Conservation (phyloP, 1,140 invertebrate genomes). For the Danaus plexippus region DNA sequence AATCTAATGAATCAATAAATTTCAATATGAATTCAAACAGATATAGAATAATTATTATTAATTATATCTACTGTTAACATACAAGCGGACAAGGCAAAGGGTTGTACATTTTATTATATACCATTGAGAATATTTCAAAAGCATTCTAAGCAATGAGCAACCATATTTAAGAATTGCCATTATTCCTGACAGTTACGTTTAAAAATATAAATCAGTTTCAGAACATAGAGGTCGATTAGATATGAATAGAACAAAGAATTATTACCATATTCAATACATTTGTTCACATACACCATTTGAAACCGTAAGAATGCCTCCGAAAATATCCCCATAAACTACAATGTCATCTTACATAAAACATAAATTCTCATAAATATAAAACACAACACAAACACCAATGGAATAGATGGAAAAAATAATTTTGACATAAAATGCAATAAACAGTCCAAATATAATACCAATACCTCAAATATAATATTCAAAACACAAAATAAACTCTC, state of each 20-base stretch:
- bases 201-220: too few species aligned
- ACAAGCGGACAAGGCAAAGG: slow-evolving; percentile 38
- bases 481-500: slow-evolving; percentile 31
- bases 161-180: too few species aligned
- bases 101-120: slow-evolving; percentile 27
- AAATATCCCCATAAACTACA: too few species aligned
- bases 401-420: slow-evolving; percentile 21
- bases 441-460: not conserved
- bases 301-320: too few species aligned
- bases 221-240: too few species aligned
- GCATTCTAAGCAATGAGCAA: too few species aligned
- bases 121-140: slow-evolving; percentile 3
- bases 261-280: too few species aligned
- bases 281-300: too few species aligned
- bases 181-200: too few species aligned
- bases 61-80: slow-evolving; percentile 25
- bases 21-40: slow-evolving; percentile 16
- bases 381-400: slow-evolving; percentile 30
- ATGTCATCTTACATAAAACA: not conserved
- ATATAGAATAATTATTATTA: slow-evolving; percentile 18
- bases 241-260: too few species aligned
- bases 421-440: slow-evolving; percentile 13
- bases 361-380: not conserved
- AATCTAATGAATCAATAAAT: slow-evolving; percentile 17
- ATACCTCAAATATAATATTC: slow-evolving; percentile 10